These are phyloP conservation scores for Alca torda DNA, from an alignment of 2,797 vertebrate species.

Conservation along the genomic window DNA sequence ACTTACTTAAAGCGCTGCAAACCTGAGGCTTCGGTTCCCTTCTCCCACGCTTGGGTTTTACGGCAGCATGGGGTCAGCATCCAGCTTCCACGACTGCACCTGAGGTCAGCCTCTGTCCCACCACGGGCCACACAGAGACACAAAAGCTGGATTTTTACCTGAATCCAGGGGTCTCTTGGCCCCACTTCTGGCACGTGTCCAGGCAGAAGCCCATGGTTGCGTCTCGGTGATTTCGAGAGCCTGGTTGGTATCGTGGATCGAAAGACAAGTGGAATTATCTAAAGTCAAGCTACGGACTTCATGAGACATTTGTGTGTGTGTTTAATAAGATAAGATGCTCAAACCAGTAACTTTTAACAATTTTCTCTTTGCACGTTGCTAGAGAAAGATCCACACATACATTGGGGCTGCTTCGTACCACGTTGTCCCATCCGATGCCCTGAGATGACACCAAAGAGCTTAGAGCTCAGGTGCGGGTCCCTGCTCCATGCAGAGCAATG, in stretches of 20 bases:
- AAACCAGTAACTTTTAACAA: background rate
- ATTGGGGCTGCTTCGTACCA: background rate
- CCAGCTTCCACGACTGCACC: background rate
- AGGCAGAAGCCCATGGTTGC: background rate
- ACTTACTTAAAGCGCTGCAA: slow-evolving; percentile 8
- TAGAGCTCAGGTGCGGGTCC: background rate
- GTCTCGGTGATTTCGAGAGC: background rate
- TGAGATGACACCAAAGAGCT: background rate
- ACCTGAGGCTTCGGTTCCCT: background rate
- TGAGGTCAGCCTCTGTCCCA: background rate
- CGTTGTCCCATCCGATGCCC: background rate
- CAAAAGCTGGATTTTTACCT: background rate
- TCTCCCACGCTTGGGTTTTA: background rate
- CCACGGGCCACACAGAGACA: background rate
- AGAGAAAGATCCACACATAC: background rate
- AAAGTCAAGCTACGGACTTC: background rate
- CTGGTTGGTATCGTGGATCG: background rate
- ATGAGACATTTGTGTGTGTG: background rate
- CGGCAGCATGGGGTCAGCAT: background rate
- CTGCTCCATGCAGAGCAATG: background rate
- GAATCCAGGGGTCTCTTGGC: background rate
- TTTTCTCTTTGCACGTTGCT: background rate
- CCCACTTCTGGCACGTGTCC: background rate
- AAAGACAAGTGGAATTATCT: slow-evolving; percentile 18
- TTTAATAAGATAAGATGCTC: background rate